A percentile compares a stretch with the other conserved stretches of the same genome.
These are phyloP conservation scores for Hydra vulgaris DNA, from an alignment of 30 jellyfish, hydroid and myxozoan genomes.

Conservation along the genomic window DNA sequence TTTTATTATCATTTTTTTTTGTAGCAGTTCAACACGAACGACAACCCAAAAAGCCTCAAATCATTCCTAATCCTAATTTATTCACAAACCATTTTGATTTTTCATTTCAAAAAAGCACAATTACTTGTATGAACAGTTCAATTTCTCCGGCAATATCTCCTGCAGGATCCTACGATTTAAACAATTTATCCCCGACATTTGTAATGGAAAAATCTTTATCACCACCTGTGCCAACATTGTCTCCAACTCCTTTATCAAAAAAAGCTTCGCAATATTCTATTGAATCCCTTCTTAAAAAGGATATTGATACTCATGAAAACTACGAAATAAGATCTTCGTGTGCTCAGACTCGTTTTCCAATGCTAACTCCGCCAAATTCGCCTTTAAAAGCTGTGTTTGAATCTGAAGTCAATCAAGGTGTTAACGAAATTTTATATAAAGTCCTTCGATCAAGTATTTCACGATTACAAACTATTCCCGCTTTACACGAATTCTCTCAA, in stretches of 20 bases:
- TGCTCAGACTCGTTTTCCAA: background rate
- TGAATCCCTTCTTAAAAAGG: slow-evolving; percentile 57
- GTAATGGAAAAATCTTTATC: slow-evolving; percentile 15
- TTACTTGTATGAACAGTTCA: background rate
- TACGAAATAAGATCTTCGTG: background rate
- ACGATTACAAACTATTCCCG: slow-evolving; percentile 63
- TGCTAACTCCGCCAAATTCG: slow-evolving; percentile 50
- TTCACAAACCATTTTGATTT: background rate
- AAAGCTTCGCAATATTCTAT: slow-evolving; percentile 59
- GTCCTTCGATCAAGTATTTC: slow-evolving; percentile 41
- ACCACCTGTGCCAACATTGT: slow-evolving; percentile 43
- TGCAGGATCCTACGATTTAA: background rate
- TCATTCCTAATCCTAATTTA: background rate
- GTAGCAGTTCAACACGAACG: slow-evolving; percentile 95
- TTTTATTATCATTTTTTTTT: background rate
- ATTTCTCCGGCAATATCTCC: slow-evolving; percentile 5
- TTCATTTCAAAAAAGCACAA: background rate
- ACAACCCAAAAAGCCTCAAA: slow-evolving; percentile 40
- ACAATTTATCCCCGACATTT: slow-evolving; percentile 11
- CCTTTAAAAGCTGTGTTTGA: slow-evolving; percentile 54
- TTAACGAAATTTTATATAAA: slow-evolving; percentile 34
- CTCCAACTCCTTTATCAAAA: slow-evolving; percentile 45
- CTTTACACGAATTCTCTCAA: slow-evolving; percentile 56
- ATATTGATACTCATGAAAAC: background rate
- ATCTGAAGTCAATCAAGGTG: slow-evolving; percentile 29